Evolutionary conservation across 2,113 vertebrate species (phyloP), one percentile per base, ranked within the genome.

Genomic region (Coturnix japonica): DNA sequence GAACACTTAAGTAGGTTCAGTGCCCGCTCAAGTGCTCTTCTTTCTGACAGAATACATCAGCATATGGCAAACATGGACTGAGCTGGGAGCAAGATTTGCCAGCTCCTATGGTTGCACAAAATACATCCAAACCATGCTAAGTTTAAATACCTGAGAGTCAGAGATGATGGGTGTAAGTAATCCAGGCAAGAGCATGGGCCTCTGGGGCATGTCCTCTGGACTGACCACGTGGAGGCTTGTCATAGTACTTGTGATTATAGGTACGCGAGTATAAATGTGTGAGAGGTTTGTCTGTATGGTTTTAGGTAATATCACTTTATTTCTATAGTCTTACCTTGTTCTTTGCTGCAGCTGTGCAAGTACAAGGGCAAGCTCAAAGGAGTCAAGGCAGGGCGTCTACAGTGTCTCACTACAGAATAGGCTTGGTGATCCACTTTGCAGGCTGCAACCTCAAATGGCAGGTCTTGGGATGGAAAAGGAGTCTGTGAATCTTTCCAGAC

Each of bases 81-180:
- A 35, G 64, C 81, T 73, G 1, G 0, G 43, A 69, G 17, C 12
- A 25, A 59, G 61, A 41, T 0, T 5, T 5, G n/a, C 0, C 0
- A 25, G 33, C 33, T 67, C 41, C 44, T 61, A 9, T 22, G 28
- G 60, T 16, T 76, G 33, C 31, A 54, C 25, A 56, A 12, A 51
- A 5, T 14, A 21, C 19, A 28, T 78, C 20, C 43, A 57, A 77
- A 90, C 56, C 16, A 6, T 23, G 33, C 0, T 33, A 19, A 15
- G 31, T 31, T 93, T 11, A 43, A 39, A 15, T 37, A 3, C 41
- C 31, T 20, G 6, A 22, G 35, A 37, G 28, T 35, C 67, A 31
- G 33, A 20, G 67, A 63, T 15, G 18, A 5, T 51, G 28, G 23
- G 47, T 46, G 33, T 35, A 67, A 35, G 35, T 67, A 66, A 51